Evolutionary conservation across 2,797 vertebrate genomes (phyloP), one percentile per base, ranked within the genome.

Genomic region (Poecile montanus): DNA sequence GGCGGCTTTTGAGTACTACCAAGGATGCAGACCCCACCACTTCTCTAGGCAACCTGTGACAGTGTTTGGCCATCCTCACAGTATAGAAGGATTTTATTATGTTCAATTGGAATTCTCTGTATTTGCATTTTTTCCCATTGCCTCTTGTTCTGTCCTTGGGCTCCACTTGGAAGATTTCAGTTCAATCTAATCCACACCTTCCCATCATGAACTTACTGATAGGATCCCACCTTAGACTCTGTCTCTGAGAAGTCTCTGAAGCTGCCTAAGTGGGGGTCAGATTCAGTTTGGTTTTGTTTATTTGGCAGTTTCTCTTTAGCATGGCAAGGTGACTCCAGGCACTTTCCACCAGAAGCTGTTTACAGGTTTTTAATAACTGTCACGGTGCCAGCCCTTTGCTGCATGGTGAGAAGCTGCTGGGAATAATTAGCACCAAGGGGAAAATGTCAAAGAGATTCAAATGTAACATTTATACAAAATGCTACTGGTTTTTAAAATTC

Each of bases 341-440:
- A 51, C 44, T 91, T 83, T 34, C 47, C 36, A 62, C 57, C n/a
- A 30, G 65, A 32, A 79, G 83, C 65, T 85, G 61, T 93, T 94
- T 92, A 83, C 76, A 83, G n/a, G 36, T 83, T 93, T 92, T 77
- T 83, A 94, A 71, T 85, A 83, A 60, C 40, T 88, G 42, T 79
- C 88, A 51, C 51, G 20, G 65, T 54, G 68, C 75, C 79, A 80
- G 79, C 73, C 51, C 3, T 80, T 85, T 71, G 65, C 73, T 62
- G 36, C 68, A 4, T 22, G 83, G 80, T 66, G 61, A 80, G 76
- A 93, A 88, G 48, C 89, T 80, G 65, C 76, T 80, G 48, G 48
- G 79, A 92, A 80, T 91, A 91, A 92, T 94, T 94, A 94, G 48
- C 53, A 73, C 40, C 0, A 0, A 77, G 68, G 40, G 70, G 68